Conservation (phyloP, 2,113 vertebrate species). For the Protomyctophum bolini region DNA sequence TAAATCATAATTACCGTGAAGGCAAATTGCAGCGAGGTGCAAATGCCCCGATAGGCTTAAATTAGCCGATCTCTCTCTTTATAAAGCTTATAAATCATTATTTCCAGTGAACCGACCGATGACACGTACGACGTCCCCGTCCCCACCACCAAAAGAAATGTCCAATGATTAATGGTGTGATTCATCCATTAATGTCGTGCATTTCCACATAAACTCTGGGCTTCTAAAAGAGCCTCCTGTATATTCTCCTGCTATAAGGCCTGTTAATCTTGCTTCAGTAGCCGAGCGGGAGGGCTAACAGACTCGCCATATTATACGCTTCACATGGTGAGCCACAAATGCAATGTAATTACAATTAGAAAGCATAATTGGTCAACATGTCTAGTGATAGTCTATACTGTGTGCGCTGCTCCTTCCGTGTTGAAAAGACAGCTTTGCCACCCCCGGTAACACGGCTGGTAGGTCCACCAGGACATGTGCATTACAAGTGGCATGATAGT, state of each 20-base stretch:
- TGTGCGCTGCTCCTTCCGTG: conserved; percentile 18
- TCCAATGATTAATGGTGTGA: conserved; percentile 27
- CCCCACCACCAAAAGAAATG: conserved; percentile 47
- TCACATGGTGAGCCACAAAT: conserved; percentile 45
- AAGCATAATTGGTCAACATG: conserved; percentile 44
- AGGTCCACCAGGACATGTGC: not conserved
- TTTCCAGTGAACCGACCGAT: conserved; percentile 37
- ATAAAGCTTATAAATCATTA: conserved; percentile 63
- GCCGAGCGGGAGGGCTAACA: not conserved
- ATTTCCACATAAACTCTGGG: conserved; percentile 10
- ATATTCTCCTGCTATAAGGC: not conserved
- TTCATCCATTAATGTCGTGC: not conserved
- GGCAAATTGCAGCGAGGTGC: conserved; percentile 63
- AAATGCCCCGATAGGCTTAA: conserved; percentile 59
- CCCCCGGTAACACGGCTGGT: not conserved
- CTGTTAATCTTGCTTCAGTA: conserved; percentile 14
- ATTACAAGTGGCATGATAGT: conserved; percentile 21
- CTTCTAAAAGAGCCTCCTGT: not conserved
- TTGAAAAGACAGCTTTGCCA: conserved; percentile 11
- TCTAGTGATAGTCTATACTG: conserved; percentile 24
- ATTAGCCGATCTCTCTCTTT: conserved; percentile 61
- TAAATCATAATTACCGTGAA: conserved; percentile 74
- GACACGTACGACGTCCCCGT: too few relatives aligned
- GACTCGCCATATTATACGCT: not conserved
- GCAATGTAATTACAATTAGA: conserved; percentile 51